Conservation (phyloP, 2,113 vertebrate species). For the Edolisoma coerulescens region DNA sequence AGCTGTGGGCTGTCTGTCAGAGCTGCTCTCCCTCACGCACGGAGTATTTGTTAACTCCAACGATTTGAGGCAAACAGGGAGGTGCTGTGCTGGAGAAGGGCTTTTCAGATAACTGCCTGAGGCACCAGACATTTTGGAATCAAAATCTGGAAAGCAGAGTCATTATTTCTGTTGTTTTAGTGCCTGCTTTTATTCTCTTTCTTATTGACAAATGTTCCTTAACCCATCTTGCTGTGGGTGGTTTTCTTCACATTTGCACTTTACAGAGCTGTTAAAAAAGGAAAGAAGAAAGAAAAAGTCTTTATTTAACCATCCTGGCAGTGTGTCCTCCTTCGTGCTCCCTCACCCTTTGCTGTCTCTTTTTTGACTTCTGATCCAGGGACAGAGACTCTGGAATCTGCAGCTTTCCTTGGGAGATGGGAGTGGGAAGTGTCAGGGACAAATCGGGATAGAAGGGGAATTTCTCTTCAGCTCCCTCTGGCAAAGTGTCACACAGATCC, state of each 20-base stretch:
- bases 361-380: background rate
- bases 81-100: constrained; percentile 18
- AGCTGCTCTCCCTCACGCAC: background rate
- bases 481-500: background rate
- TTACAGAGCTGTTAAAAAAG: constrained; percentile 33
- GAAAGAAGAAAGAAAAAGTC: background rate
- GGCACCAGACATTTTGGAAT: constrained; percentile 67
- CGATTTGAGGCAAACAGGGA: constrained; percentile 28
- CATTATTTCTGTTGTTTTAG: constrained; percentile 65
- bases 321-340: background rate
- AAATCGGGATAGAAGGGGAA: background rate
- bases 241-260: constrained; percentile 35
- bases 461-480: background rate
- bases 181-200: constrained; percentile 48
- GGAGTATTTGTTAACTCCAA: constrained; percentile 47
- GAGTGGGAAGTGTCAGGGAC: background rate
- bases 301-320: background rate
- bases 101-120: constrained; percentile 55
- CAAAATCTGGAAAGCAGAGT: constrained; percentile 65
- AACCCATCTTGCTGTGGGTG: constrained; percentile 48
- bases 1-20: constrained; percentile 44
- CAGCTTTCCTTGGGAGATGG: background rate
- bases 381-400: background rate
- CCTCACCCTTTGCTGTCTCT: background rate
- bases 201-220: constrained; percentile 42